phyloP scores from a whole-genome alignment of 1,140 invertebrate species.

The Zeugodacus cucurbitae region DNA sequence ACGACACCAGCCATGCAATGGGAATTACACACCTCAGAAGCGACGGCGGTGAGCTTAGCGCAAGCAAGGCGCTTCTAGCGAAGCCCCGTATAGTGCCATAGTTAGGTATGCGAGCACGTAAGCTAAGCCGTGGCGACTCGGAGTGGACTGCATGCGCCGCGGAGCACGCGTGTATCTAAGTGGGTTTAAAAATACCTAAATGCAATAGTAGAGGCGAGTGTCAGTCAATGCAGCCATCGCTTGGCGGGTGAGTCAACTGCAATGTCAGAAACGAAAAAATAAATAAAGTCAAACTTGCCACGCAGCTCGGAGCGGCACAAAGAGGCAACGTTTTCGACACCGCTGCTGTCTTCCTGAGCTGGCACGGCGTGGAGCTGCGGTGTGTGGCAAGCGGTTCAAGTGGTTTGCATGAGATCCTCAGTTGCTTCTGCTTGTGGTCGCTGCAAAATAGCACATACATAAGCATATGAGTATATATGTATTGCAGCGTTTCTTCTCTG shows the following conservation, averaged over 20 bases:
- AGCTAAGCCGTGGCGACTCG: background rate
- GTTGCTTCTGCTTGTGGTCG: background rate
- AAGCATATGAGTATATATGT: background rate
- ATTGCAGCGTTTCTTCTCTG: no score
- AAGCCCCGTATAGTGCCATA: background rate
- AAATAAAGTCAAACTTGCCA: background rate
- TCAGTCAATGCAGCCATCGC: background rate
- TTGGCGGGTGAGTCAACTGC: background rate
- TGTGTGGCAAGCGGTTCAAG: background rate
- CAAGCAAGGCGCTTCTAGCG: background rate
- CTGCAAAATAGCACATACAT: no score
- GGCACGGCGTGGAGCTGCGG: background rate
- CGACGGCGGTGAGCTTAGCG: constrained; percentile 15
- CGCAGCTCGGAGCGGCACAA: background rate
- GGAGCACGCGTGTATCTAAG: constrained; percentile 15
- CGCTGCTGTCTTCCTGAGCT: background rate
- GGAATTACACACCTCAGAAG: constrained; percentile 30
- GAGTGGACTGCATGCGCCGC: background rate
- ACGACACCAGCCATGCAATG: constrained; percentile 11
- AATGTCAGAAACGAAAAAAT: background rate
- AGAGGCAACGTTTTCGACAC: background rate
- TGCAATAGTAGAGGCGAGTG: background rate
- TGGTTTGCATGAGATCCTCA: background rate
- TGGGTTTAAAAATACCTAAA: constrained; percentile 18
- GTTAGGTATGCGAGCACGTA: background rate